phyloP scores from a whole-genome alignment of 1,140 invertebrate genomes.

The Ptiloglossa arizonensis region DNA sequence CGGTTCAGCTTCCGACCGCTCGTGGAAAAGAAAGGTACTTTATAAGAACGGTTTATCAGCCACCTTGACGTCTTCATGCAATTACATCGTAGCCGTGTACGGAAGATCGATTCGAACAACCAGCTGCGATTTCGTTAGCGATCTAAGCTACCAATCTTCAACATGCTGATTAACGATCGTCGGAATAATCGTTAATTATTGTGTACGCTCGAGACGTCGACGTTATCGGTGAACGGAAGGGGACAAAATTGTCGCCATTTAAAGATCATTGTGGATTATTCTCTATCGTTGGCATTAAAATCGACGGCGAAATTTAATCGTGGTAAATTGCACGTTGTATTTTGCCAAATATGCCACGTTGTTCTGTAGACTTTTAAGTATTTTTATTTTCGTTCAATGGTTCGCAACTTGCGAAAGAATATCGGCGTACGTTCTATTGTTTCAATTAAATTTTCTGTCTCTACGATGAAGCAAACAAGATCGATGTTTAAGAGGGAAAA shows the following conservation, averaged over 20 bases:
- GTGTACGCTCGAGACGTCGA: neutral
- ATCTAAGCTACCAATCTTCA: neutral
- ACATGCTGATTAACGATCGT: constrained; percentile 4
- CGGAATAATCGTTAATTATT: constrained; percentile 24
- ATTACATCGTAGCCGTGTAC: constrained; percentile 1
- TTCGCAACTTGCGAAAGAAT: no score
- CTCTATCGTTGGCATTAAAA: neutral
- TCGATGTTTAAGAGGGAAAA: no score
- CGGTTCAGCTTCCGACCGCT: constrained; percentile 1
- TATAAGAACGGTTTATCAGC: constrained; percentile 10
- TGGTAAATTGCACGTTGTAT: no score
- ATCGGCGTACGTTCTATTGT: no score
- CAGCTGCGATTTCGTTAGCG: constrained; percentile 2
- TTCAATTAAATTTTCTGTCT: no score
- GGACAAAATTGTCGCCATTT: neutral
- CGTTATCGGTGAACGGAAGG: neutral
- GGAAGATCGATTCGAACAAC: constrained; percentile 6
- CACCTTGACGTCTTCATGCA: constrained; percentile 19
- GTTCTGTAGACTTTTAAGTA: no score
- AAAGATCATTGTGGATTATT: neutral
- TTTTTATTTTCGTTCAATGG: no score
- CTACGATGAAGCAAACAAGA: no score
- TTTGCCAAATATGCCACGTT: no score
- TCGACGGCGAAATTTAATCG: neutral
- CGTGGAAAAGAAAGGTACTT: neutral